Evolutionary conservation across 1,140 invertebrate species (phyloP).

Genomic region (Drosophila busckii): DNA sequence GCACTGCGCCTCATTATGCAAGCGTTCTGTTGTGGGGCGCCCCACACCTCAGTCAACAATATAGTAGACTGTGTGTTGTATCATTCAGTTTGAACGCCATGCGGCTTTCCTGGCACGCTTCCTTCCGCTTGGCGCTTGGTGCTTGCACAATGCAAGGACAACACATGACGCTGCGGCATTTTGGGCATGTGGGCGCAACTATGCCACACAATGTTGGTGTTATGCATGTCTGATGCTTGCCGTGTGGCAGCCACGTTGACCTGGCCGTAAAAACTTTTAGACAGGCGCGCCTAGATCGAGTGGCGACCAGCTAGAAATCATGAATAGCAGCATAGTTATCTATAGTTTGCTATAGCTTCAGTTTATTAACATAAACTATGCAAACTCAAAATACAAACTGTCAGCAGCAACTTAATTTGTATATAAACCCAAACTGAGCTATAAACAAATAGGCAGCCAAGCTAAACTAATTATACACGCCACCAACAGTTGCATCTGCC

Average conservation of each 20-base stretch:
- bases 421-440: conserved; percentile 38
- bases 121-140: conserved; percentile 8
- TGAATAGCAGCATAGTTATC: no score
- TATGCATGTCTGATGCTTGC: conserved; percentile 4
- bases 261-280: conserved; percentile 50
- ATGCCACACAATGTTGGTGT: conserved; percentile 33
- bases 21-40: no score
- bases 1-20: no score
- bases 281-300: no score
- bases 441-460: conserved; percentile 30
- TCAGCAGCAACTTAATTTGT: conserved; percentile 26
- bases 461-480: conserved; percentile 67
- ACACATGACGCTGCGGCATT: conserved; percentile 13
- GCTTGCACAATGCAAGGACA: conserved; percentile 11
- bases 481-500: conserved; percentile 50
- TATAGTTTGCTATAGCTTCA: no score
- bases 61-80: no score
- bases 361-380: no score
- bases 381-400: no score
- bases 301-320: no score
- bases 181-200: conserved; percentile 27
- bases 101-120: conserved; percentile 14
- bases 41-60: no score
- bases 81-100: conserved; percentile 2
- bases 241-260: conserved; percentile 14